Evolutionary conservation across 2,797 vertebrate species (phyloP).

Genomic region (Xenops minutus): DNA sequence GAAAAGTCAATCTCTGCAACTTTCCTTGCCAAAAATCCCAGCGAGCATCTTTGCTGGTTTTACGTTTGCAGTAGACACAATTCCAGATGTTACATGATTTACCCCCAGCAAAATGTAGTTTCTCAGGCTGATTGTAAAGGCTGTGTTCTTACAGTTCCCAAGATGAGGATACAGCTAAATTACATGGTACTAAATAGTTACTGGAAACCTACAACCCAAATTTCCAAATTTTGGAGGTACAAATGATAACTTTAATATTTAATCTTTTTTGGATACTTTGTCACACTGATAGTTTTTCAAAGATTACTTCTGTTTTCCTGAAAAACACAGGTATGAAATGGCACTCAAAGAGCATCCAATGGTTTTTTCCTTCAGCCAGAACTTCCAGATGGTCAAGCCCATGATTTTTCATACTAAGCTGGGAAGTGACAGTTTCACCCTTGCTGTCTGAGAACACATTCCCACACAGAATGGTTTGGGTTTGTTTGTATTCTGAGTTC

Average conservation of each 20-base stretch:
- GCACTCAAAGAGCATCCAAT: background rate
- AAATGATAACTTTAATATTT: background rate
- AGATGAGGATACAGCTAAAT: background rate
- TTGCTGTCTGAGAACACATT: background rate
- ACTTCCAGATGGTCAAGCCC: background rate
- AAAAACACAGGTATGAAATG: background rate
- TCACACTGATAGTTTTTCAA: background rate
- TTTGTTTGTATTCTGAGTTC: background rate
- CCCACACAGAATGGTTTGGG: background rate
- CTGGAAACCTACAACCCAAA: background rate
- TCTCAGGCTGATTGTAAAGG: background rate
- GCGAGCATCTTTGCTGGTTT: background rate
- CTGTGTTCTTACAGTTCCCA: background rate
- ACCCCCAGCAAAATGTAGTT: background rate
- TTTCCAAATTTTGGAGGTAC: rapidly evolving
- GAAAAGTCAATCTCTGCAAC: background rate
- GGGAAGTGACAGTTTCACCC: background rate
- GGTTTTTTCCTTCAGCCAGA: background rate
- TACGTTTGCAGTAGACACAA: background rate
- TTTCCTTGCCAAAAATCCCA: background rate
- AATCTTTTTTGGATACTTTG: background rate
- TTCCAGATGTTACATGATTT: background rate
- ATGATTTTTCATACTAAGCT: background rate
- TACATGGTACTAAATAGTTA: background rate
- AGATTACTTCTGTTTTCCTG: background rate